phyloP scores from a whole-genome alignment of 2,113 vertebrate genomes.

The Oplegnathus fasciatus region DNA sequence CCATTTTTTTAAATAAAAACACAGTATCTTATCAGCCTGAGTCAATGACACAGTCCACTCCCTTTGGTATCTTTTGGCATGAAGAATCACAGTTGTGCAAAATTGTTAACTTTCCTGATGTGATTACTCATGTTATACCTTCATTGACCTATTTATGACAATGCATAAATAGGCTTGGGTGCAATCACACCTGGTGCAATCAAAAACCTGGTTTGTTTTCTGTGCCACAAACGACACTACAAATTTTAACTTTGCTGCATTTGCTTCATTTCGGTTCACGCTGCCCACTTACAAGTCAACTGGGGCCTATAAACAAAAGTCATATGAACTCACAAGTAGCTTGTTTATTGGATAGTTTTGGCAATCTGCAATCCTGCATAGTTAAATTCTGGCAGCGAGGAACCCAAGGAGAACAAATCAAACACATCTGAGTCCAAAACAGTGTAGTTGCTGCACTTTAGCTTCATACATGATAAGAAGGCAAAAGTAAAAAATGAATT shows the following conservation, averaged over 20 bases:
- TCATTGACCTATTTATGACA: slow-evolving; percentile 16
- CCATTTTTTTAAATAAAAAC: neutral
- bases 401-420: slow-evolving; percentile 23
- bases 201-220: slow-evolving; percentile 17
- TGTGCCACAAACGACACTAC: neutral
- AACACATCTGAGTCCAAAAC: slow-evolving; percentile 28
- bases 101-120: neutral
- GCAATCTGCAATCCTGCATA: neutral
- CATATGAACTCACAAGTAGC: slow-evolving; percentile 53
- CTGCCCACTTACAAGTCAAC: slow-evolving; percentile 28
- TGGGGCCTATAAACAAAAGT: slow-evolving; percentile 46
- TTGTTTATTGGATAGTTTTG: slow-evolving; percentile 53
- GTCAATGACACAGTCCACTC: neutral
- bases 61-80: neutral
- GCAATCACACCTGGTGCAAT: slow-evolving; percentile 10
- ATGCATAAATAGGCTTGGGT: neutral
- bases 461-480: slow-evolving; percentile 21
- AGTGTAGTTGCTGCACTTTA: slow-evolving; percentile 4
- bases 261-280: slow-evolving; percentile 30
- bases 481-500: slow-evolving; percentile 7
- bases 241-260: neutral
- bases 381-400: slow-evolving; percentile 10
- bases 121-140: neutral
- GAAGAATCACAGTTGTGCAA: slow-evolving; percentile 2
- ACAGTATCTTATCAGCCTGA: neutral